Evolutionary conservation across 92 coral and sea anemone species (phyloP).

Genomic region (Parazoanthus atlanticus): DNA sequence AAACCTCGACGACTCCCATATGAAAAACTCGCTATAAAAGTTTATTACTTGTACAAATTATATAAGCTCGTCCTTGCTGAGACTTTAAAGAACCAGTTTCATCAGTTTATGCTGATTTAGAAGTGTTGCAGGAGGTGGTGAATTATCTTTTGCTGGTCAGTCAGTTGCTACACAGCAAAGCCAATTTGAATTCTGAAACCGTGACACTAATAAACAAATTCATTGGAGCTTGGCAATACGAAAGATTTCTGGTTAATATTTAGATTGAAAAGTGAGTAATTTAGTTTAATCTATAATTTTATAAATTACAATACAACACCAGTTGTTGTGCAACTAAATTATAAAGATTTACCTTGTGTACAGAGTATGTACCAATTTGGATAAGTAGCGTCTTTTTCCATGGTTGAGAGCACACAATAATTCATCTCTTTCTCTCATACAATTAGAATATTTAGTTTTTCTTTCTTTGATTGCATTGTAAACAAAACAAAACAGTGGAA

Average conservation of each 20-base stretch:
- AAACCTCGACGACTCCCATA: not conserved
- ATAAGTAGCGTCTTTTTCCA: slow-evolving; percentile 74
- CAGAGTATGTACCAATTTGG: not conserved
- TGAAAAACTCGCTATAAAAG: not conserved
- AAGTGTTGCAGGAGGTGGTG: not conserved
- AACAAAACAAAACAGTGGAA: not conserved
- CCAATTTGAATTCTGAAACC: not conserved
- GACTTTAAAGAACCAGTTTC: not conserved
- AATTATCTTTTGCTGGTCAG: not conserved
- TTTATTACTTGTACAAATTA: not conserved
- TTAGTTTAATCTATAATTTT: not conserved
- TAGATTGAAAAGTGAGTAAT: not conserved
- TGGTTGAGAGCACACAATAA: slow-evolving; percentile 60
- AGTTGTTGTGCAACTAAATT: not conserved
- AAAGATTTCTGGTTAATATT: not conserved
- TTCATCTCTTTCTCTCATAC: not conserved
- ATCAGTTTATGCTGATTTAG: not conserved
- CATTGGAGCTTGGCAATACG: not conserved
- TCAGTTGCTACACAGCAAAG: not conserved
- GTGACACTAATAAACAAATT: slow-evolving; percentile 5
- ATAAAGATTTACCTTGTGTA: slow-evolving; percentile 11
- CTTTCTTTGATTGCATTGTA: slow-evolving; percentile 10
- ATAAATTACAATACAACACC: not conserved
- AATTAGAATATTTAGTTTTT: slow-evolving; percentile 10
- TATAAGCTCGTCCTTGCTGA: not conserved